These are phyloP conservation scores for Radopholus similis DNA, from an alignment of 1,140 invertebrate genomes.

Conservation along the genomic window DNA sequence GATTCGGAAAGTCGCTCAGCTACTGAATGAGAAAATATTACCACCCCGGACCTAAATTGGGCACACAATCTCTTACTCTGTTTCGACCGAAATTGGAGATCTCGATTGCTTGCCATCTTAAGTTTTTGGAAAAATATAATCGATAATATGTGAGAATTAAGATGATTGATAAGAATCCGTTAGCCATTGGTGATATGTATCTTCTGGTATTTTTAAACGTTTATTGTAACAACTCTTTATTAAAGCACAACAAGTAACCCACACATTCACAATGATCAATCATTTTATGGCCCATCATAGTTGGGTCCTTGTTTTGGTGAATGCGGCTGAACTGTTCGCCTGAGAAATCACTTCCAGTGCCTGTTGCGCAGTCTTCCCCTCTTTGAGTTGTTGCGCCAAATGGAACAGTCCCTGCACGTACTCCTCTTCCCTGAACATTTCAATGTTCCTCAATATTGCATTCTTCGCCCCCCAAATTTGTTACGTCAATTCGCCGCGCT, in stretches of 20 bases:
- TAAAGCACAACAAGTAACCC: too few species aligned
- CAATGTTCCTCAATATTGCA: background rate
- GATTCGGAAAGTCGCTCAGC: constrained; percentile 63
- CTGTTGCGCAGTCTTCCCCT: constrained; percentile 8
- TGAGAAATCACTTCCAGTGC: background rate
- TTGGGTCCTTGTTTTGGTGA: background rate
- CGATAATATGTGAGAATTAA: background rate
- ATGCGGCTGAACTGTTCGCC: background rate
- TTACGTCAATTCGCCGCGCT: constrained; percentile 9
- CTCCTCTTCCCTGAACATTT: constrained; percentile 35
- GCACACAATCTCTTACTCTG: constrained; percentile 21
- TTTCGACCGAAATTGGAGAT: constrained; percentile 35
- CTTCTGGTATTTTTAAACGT: too few species aligned
- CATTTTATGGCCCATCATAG: background rate
- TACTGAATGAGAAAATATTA: constrained; percentile 46
- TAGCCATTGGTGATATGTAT: too few species aligned
- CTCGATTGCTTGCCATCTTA: background rate
- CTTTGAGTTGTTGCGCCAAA: constrained; percentile 21
- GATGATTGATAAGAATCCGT: too few species aligned
- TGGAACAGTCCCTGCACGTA: constrained; percentile 41
- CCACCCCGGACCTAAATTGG: background rate
- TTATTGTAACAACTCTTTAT: too few species aligned
- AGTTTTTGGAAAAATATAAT: background rate
- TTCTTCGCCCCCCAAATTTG: background rate
- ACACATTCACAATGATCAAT: too few species aligned